Conservation (phyloP, 2,888 invertebrate genomes). For the Drosophila robusta region DNA sequence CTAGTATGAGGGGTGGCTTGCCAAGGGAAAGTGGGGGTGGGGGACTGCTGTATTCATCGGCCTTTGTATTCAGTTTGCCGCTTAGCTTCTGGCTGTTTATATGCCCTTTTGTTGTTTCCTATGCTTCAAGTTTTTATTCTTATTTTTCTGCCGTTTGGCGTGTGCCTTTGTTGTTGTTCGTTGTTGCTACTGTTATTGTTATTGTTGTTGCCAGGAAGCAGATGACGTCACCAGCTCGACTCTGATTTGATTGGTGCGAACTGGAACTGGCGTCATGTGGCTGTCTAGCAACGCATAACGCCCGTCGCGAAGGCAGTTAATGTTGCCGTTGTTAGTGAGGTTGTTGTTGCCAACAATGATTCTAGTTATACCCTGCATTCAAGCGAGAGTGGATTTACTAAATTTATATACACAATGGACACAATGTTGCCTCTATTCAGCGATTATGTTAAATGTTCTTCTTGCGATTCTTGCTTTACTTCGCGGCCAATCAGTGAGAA, state of each 20-base stretch:
- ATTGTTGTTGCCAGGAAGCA: conserved; percentile 37
- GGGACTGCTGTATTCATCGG: conserved; percentile 1
- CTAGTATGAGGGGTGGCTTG: conserved; percentile 5
- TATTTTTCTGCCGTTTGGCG: not conserved
- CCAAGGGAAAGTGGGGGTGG: not conserved
- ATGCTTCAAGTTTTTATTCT: conserved; percentile 1
- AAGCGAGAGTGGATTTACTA: no score
- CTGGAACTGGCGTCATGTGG: conserved; percentile 49
- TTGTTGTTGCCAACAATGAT: conserved; percentile 18
- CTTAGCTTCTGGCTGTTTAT: conserved; percentile 28
- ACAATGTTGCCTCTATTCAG: no score
- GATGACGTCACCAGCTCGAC: conserved; percentile 40
- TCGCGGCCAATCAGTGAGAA: no score
- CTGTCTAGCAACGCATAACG: conserved; percentile 50
- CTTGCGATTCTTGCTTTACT: no score
- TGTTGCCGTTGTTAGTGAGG: conserved; percentile 13
- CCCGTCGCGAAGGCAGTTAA: conserved; percentile 30
- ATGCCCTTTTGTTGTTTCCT: conserved; percentile 17
- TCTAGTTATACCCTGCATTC: conserved; percentile 32
- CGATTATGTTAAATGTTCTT: no score
- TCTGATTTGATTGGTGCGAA: conserved; percentile 38
- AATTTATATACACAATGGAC: no score
- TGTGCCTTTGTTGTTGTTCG: not conserved
- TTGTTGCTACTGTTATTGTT: conserved; percentile 20
- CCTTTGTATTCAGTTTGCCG: conserved; percentile 22